phyloP scores from a whole-genome alignment of 2,888 invertebrate species.

The Holacanthella duospinosa region DNA sequence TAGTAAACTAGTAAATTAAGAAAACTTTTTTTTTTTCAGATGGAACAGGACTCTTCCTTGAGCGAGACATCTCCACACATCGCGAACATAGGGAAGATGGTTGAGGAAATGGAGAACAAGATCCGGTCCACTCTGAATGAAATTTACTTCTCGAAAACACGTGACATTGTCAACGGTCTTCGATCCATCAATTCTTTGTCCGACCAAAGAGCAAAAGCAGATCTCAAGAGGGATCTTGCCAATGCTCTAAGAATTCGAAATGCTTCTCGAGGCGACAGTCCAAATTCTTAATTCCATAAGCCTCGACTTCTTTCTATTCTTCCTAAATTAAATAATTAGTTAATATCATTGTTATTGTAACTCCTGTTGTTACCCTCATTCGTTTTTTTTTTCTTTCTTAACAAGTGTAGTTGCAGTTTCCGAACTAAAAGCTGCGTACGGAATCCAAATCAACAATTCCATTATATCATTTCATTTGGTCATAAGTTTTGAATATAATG shows the following conservation, averaged over 20 bases:
- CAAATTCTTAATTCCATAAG: neutral
- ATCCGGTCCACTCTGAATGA: slow-evolving; percentile 95
- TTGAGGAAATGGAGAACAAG: slow-evolving; percentile 99
- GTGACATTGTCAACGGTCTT: slow-evolving; percentile 91
- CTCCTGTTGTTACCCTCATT: too few relatives aligned
- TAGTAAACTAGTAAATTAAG: too few relatives aligned
- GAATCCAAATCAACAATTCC: too few relatives aligned
- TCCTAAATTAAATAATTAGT: too few relatives aligned
- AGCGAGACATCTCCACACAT: slow-evolving; percentile 93
- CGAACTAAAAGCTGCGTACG: too few relatives aligned
- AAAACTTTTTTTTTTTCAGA: slow-evolving; percentile 55
- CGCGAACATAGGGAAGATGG: slow-evolving; percentile 96
- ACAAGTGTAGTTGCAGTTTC: too few relatives aligned
- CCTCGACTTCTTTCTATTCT: too few relatives aligned
- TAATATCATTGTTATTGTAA: too few relatives aligned
- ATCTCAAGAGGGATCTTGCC: slow-evolving; percentile 74
- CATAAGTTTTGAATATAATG: too few relatives aligned
- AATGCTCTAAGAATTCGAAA: slow-evolving; percentile 72
- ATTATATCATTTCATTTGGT: too few relatives aligned
- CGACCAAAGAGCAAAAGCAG: slow-evolving; percentile 71
- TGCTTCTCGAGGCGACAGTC: slow-evolving; percentile 41
- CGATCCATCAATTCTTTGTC: slow-evolving; percentile 71
- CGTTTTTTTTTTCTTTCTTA: too few relatives aligned
- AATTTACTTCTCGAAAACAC: slow-evolving; percentile 98
- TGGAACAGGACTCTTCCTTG: slow-evolving; percentile 80